Base-by-base conservation (phyloP, 2,888 invertebrate genomes). In the Callimorpha dominula region DNA sequence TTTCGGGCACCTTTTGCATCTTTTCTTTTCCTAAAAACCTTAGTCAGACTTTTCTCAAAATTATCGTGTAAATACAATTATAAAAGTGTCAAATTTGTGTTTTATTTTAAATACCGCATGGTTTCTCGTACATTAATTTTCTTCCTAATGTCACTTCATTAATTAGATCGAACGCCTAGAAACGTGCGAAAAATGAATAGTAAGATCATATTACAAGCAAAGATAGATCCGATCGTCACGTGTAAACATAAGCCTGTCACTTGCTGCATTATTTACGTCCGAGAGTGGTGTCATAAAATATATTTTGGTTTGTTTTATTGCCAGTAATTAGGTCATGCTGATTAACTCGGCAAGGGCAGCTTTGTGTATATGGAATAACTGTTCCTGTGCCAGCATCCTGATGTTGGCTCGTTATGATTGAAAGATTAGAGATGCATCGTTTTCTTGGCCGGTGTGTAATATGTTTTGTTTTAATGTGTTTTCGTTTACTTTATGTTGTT, bases 231-330 rank as follows among this genome's bases (percentile, higher is more conserved):
- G 43, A 46, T 46, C 9, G 2, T 46, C 43, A 46, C 43, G 43
- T 46, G 6, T 46, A 46, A 46, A 46, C 20, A 31, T 60, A 9
- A 31, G 31, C 5, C 7, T 60, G 60, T 31, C 31, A 31, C 20
- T 60, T 31, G 14, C 57, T 7, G 1, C 52, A 80, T 81, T 83
- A 76, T 78, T 65, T 74, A 79, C 76, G 81, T 71, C 74, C 65
- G 81, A 83, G 78, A 72, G 49, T 81, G 82, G 85, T 83, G 86
- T 84, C 87, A 87, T 90, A 87, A 90, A 90, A 88, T 85, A 86
- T 88, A 88, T 88, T 89, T 86, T 75, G 77, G 86, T 78, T 77
- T 80, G 79, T 82, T 86, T 86, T 85, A 87, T 84, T 78, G 68
- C 79, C 75, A 73, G 84, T 84, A 81, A 82, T 85, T 84, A 86